These are phyloP conservation scores for Protonibea diacanthus DNA, from an alignment of 2,797 vertebrate genomes.

Conservation along the genomic window DNA sequence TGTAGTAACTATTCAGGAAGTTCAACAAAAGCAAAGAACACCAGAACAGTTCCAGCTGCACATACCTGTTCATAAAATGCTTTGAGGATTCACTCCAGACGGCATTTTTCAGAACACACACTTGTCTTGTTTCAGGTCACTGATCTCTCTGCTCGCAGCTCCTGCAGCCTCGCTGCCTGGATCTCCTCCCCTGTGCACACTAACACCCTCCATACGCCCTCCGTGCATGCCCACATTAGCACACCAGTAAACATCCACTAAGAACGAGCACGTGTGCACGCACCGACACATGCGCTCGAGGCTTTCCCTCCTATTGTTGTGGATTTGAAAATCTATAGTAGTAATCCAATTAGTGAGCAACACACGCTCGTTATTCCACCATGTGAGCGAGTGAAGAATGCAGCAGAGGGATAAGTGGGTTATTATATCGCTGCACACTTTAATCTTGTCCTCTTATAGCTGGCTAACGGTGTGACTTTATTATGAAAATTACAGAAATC, in stretches of 20 bases:
- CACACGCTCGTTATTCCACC: conserved; percentile 45
- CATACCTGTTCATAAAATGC: conserved; percentile 65
- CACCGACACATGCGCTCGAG: conserved; percentile 39
- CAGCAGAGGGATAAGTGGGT: not conserved
- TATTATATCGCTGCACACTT: conserved; percentile 17
- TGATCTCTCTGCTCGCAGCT: conserved; percentile 21
- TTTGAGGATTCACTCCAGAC: conserved; percentile 29
- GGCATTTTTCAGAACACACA: conserved; percentile 19
- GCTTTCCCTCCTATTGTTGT: conserved; percentile 55
- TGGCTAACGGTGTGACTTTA: not conserved
- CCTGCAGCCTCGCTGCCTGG: not conserved
- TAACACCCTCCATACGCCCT: conserved; percentile 24
- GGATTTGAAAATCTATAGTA: conserved; percentile 59
- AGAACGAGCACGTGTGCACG: conserved; percentile 18
- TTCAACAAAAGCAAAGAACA: conserved; percentile 1
- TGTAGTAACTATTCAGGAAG: not conserved
- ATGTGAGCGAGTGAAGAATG: conserved; percentile 44
- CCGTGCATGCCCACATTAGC: conserved; percentile 46
- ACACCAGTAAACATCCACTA: conserved; percentile 31
- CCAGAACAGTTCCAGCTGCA: conserved; percentile 18
- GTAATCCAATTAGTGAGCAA: conserved; percentile 75
- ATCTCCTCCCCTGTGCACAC: conserved; percentile 30
- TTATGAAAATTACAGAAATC: not conserved
- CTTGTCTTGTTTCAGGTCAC: conserved; percentile 35
- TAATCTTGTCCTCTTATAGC: conserved; percentile 17